Evolutionary conservation across 1,140 invertebrate genomes (phyloP).

Genomic region (Drosophila oshimai): DNA sequence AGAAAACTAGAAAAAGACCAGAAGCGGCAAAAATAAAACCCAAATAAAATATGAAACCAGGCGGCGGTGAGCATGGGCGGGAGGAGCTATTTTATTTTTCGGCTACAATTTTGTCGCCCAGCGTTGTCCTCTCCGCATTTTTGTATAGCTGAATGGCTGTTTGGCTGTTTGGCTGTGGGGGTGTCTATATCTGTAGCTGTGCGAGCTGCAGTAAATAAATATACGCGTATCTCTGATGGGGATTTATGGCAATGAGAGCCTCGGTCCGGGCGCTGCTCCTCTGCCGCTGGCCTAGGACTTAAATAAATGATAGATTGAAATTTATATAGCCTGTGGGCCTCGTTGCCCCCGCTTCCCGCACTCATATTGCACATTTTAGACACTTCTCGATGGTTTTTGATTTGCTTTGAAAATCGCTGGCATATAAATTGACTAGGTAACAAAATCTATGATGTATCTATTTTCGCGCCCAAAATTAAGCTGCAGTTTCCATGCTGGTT

Average conservation of each 20-base stretch:
- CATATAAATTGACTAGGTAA: constrained; percentile 65
- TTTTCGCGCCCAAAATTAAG: constrained; percentile 18
- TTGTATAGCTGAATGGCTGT: neutral
- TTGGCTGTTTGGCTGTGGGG: neutral
- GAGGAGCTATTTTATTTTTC: constrained; percentile 72
- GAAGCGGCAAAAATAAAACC: constrained; percentile 4
- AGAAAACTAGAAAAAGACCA: constrained; percentile 24
- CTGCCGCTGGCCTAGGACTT: constrained; percentile 66
- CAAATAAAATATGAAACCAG: constrained; percentile 46
- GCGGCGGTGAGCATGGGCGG: neutral
- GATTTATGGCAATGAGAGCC: constrained; percentile 69
- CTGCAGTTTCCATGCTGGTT: constrained; percentile 11
- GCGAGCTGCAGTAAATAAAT: constrained; percentile 78
- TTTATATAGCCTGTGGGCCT: constrained; percentile 66
- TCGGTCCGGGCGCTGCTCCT: constrained; percentile 21
- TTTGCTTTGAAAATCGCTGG: constrained; percentile 38
- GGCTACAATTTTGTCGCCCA: constrained; percentile 71
- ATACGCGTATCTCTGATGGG: constrained; percentile 79
- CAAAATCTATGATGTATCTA: constrained; percentile 43
- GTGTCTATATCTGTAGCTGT: constrained; percentile 42
- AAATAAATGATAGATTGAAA: constrained; percentile 81
- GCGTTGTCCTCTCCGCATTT: constrained; percentile 28
- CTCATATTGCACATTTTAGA: constrained; percentile 59
- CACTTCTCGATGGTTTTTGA: constrained; percentile 49
- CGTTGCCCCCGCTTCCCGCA: neutral